Evolutionary conservation across 1,140 invertebrate genomes (phyloP), one percentile per base, ranked within the genome.

Genomic region (Lutraria rhynchaena): DNA sequence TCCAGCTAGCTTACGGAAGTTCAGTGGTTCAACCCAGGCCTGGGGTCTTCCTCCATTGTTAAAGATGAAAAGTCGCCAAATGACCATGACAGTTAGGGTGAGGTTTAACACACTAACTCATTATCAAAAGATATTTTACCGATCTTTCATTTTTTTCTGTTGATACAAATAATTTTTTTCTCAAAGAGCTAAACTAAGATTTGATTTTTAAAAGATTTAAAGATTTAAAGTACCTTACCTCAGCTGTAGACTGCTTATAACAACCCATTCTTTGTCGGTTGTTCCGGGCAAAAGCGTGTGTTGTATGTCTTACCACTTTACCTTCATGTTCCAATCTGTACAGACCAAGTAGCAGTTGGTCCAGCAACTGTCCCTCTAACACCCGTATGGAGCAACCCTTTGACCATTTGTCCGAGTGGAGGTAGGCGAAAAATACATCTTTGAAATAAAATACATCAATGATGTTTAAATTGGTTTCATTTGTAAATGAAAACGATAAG

Each of bases 231-330:
- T n/a, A n/a, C n/a, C n/a, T n/a, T 41, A 80, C 76, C 65, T 69
- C 49, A 22, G 55, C 60, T 19, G 37, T 35, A 17, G 65, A 5
- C 15, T 46, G 41, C 41, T 74, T 81, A 60, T 65, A 73, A 33
- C 67, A 53, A 9, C 57, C 70, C 24, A 35, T 74, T 31, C 44
- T 51, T 3, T 22, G 41, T 22, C 69, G 24, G 19, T 65, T 49
- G 58, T 81, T 73, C 24, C 49, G 49, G 44, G 78, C 78, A 44
- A 73, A 65, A n/a, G 78, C 78, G 51, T 73, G 58, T 11, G 78
- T 81, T 5, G 57, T 81, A 55, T 81, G 78, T n/a, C 69, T 55
- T 1, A 81, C 78, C 0, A 60, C 57, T 13, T 19, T 35, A 13
- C 44, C 69, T 27, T 65, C 29, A 9, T 31, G 41, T 57, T 74